phyloP scores from a whole-genome alignment of 2,888 invertebrate genomes.

The Aromia moschata region DNA sequence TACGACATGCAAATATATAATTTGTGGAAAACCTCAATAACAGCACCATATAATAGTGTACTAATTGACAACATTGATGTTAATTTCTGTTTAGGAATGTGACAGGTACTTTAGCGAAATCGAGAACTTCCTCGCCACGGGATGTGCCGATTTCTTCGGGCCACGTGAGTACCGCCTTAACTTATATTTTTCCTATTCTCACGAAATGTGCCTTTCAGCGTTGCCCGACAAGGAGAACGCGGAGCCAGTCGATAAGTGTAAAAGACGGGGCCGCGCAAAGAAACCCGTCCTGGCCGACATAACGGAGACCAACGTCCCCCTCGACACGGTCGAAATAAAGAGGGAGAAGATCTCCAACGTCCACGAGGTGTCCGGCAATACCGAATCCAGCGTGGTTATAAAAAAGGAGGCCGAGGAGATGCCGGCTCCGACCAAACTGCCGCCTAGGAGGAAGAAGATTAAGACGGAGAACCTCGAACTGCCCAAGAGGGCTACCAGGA shows the following conservation, averaged over 20 bases:
- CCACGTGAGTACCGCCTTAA: slow-evolving; percentile 3
- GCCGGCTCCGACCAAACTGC: slow-evolving; percentile 47
- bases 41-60: not conserved
- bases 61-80: not conserved
- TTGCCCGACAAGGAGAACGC: slow-evolving; percentile 9
- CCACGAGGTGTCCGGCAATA: not conserved
- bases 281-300: slow-evolving; percentile 17
- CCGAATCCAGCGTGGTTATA: not conserved
- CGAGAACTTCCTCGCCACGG: slow-evolving; percentile 2
- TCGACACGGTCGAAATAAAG: slow-evolving; percentile 1
- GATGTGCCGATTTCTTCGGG: slow-evolving; percentile 1
- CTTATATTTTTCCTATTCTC: not conserved
- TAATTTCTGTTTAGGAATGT: slow-evolving; percentile 3
- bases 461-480: slow-evolving; percentile 35
- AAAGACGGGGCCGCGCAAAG: slow-evolving; percentile 7
- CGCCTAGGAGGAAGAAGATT: slow-evolving; percentile 44
- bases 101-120: slow-evolving; percentile 12
- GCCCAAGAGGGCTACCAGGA: slow-evolving; percentile 33
- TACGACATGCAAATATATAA: too few species aligned
- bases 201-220: not conserved
- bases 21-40: not conserved
- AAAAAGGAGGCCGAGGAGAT: slow-evolving; percentile 41
- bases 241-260: slow-evolving; percentile 1
- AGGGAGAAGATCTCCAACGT: slow-evolving; percentile 17
- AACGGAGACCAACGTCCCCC: slow-evolving; percentile 6